These are phyloP conservation scores for Miniopterus natalensis DNA, from an alignment of 2,113 vertebrate genomes.

Conservation along the genomic window DNA sequence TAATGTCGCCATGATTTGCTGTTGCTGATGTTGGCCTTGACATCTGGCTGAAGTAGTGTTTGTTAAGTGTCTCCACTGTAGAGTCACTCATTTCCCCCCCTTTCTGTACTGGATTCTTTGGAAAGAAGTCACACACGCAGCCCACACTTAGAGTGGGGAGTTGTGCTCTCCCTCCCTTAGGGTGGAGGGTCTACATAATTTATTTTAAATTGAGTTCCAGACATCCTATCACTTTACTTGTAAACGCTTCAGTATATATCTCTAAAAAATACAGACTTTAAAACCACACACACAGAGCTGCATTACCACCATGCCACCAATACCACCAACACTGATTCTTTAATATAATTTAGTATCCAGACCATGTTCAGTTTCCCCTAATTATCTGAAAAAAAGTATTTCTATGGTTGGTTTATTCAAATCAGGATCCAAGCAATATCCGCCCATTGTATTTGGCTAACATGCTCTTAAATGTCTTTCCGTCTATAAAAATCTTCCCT, in stretches of 20 bases:
- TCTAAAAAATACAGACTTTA: neutral
- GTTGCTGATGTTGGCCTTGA: neutral
- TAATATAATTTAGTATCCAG: neutral
- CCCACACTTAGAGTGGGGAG: neutral
- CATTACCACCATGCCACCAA: neutral
- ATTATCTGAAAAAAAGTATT: neutral
- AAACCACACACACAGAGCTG: neutral
- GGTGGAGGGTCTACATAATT: neutral
- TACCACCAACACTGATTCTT: neutral
- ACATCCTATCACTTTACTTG: neutral
- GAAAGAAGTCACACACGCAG: neutral
- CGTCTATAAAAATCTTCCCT: neutral
- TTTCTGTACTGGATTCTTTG: neutral
- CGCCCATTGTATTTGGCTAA: neutral
- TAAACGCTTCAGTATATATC: neutral
- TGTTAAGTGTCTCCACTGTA: neutral
- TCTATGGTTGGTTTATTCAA: neutral
- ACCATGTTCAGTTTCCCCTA: neutral
- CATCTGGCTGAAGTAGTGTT: neutral
- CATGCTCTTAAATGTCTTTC: neutral
- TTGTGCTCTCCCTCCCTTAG: neutral
- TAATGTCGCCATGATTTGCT: too few species aligned
- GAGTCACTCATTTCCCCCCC: fast-evolving
- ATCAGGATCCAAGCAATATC: neutral
- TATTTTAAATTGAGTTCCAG: neutral